These are phyloP conservation scores for Diachasmimorpha longicaudata DNA, from an alignment of 1,140 invertebrate genomes.

Conservation along the genomic window DNA sequence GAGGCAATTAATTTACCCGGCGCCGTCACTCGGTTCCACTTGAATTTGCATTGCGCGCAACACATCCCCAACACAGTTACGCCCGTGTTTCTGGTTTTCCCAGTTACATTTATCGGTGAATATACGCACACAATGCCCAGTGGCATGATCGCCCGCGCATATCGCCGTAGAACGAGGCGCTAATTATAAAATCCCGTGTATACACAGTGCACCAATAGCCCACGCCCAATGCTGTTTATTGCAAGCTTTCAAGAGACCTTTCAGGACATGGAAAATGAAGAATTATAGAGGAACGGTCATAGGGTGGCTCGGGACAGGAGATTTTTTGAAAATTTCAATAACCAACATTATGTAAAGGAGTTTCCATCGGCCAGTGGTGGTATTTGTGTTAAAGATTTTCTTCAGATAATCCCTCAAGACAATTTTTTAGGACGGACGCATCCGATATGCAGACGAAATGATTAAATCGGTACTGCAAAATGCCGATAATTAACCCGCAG, in stretches of 20 bases:
- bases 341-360: too few relatives aligned
- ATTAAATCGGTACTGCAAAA: slow-evolving; percentile 30
- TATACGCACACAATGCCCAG: neutral
- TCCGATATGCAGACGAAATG: neutral
- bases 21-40: slow-evolving; percentile 7
- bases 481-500: slow-evolving; percentile 27
- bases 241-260: neutral
- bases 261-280: neutral
- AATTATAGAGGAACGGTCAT: neutral
- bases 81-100: neutral
- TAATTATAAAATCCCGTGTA: slow-evolving; percentile 10
- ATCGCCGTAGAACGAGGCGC: neutral
- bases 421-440: neutral
- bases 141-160: slow-evolving; percentile 8
- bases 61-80: neutral
- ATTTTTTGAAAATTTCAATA: too few relatives aligned
- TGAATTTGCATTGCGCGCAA: slow-evolving; percentile 1
- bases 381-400: neutral
- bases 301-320: too few relatives aligned
- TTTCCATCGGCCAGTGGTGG: too few relatives aligned
- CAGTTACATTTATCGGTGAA: neutral
- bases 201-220: slow-evolving; percentile 9
- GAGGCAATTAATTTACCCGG: slow-evolving; percentile 6
- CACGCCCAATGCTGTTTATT: neutral
- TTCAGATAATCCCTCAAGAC: neutral